These are phyloP conservation scores for Argynnis bischoffii DNA, from an alignment of 2,888 invertebrate genomes.

Conservation along the genomic window DNA sequence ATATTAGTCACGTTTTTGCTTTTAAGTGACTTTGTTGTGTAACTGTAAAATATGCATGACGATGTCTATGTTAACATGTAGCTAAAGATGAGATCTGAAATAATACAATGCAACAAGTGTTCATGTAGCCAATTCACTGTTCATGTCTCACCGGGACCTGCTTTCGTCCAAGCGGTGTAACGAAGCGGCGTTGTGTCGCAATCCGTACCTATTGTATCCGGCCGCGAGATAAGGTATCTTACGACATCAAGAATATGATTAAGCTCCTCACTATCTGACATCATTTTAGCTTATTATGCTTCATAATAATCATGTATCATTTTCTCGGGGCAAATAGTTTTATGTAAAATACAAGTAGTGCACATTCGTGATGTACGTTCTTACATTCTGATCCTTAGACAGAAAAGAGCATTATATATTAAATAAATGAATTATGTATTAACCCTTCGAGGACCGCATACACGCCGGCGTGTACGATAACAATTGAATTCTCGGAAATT, in stretches of 20 bases:
- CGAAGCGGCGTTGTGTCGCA: conserved; percentile 72
- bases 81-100: conserved; percentile 55
- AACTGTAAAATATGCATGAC: conserved; percentile 26
- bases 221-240: conserved; percentile 68
- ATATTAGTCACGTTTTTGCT: conserved; percentile 28
- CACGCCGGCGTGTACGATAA: no score
- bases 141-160: conserved; percentile 62
- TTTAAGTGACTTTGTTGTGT: conserved; percentile 19
- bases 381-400: no score
- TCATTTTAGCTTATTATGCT: conserved; percentile 53
- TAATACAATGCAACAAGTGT: conserved; percentile 64
- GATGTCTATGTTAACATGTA: conserved; percentile 29
- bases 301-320: conserved; percentile 25
- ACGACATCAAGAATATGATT: conserved; percentile 77
- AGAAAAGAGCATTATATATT: no score
- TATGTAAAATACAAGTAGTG: no score
- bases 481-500: no score
- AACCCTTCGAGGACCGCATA: no score
- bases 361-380: no score
- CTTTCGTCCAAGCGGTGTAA: conserved; percentile 78
- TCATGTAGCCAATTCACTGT: conserved; percentile 61
- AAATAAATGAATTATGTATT: no score
- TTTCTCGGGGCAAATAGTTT: neutral
- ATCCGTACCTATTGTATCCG: conserved; percentile 74
- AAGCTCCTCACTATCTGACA: conserved; percentile 69